Conservation (phyloP, 1,140 invertebrate genomes). For the Hypothenemus hampei region DNA sequence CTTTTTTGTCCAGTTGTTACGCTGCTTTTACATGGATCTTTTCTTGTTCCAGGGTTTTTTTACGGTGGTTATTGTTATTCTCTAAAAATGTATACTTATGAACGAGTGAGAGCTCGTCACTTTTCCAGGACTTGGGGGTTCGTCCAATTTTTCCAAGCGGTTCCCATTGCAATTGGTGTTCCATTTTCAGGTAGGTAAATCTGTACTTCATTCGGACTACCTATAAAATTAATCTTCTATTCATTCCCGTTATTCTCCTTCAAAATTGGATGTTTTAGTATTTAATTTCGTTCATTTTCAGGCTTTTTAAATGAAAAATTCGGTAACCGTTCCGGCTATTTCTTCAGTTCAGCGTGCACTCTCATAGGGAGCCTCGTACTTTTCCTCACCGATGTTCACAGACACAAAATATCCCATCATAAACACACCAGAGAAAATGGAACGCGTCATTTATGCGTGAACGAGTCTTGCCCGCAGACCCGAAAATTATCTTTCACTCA, state of each 20-base stretch:
- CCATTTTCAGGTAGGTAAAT: slow-evolving; percentile 68
- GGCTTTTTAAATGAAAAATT: slow-evolving; percentile 73
- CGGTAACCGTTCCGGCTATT: slow-evolving; percentile 72
- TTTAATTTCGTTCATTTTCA: slow-evolving; percentile 46
- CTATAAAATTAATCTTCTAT: neutral
- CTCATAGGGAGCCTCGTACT: slow-evolving; percentile 69
- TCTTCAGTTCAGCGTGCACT: slow-evolving; percentile 74
- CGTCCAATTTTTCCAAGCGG: slow-evolving; percentile 80
- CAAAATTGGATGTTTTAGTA: neutral
- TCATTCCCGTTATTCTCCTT: neutral
- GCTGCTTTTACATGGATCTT: neutral
- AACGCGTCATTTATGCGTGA: slow-evolving; percentile 52
- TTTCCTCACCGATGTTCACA: slow-evolving; percentile 75
- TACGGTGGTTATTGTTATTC: slow-evolving; percentile 82
- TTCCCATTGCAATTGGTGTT: slow-evolving; percentile 80
- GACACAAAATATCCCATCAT: slow-evolving; percentile 60
- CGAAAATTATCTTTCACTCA: slow-evolving; percentile 55
- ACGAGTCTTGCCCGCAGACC: slow-evolving; percentile 54
- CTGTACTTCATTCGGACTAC: neutral
- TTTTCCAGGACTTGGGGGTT: slow-evolving; percentile 87
- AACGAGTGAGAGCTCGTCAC: slow-evolving; percentile 75
- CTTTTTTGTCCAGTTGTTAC: too few species aligned
- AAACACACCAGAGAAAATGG: slow-evolving; percentile 61
- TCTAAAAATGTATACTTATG: slow-evolving; percentile 84
- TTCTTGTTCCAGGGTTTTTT: slow-evolving; percentile 57